phyloP scores from a whole-genome alignment of 2,113 vertebrate genomes.

The Podarcis muralis region DNA sequence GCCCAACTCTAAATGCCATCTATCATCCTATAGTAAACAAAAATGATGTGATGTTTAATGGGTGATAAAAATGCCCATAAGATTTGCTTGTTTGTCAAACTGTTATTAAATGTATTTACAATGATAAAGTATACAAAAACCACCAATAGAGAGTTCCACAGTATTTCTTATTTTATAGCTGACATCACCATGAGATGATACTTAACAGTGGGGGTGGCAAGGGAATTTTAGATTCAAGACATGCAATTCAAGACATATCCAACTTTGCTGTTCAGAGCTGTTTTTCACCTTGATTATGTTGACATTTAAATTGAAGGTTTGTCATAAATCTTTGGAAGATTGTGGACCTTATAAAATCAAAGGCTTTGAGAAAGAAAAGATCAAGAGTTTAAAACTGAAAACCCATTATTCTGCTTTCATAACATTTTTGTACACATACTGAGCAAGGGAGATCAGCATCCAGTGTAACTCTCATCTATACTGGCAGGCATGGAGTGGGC shows the following conservation, averaged over 20 bases:
- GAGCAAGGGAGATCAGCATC: not conserved
- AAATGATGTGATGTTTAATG: slow-evolving; percentile 29
- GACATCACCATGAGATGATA: not conserved
- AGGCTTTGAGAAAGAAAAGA: slow-evolving; percentile 7
- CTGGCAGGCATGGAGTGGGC: not conserved
- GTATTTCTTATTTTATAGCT: slow-evolving; percentile 45
- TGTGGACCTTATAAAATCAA: slow-evolving; percentile 1
- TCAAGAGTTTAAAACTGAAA: not conserved
- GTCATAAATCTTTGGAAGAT: slow-evolving; percentile 55
- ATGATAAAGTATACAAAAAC: slow-evolving; percentile 19
- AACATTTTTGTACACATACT: not conserved
- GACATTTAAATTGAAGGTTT: slow-evolving; percentile 38
- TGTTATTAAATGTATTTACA: slow-evolving; percentile 41
- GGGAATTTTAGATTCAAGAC: slow-evolving; percentile 14
- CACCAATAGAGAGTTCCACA: slow-evolving; percentile 1
- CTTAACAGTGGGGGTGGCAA: slow-evolving; percentile 2
- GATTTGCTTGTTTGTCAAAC: slow-evolving; percentile 45
- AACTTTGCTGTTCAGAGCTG: not conserved
- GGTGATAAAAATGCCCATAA: slow-evolving; percentile 14
- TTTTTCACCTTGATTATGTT: slow-evolving; percentile 47
- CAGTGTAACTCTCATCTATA: too few relatives aligned
- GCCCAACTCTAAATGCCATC: not conserved
- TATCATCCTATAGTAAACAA: fast-evolving
- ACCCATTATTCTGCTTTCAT: not conserved
- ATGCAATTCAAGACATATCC: not conserved